Evolutionary conservation across 2,888 invertebrate genomes (phyloP), one percentile per base, ranked within the genome.

Genomic region (Junonia oenone): DNA sequence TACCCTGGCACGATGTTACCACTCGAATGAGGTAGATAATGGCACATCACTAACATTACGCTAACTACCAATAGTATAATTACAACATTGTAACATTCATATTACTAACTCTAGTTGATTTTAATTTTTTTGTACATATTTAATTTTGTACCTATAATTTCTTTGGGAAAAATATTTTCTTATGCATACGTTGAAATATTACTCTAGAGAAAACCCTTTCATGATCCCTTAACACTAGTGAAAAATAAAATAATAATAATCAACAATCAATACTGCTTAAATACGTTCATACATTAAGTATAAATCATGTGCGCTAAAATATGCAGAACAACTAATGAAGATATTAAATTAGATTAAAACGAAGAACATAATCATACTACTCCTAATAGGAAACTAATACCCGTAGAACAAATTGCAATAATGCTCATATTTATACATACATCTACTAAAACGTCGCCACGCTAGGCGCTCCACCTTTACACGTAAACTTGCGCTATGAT

Each of bases 351-450:
- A 75, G 71, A 73, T 72, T 68, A 70, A 82, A 83, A 84, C 81
- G 74, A 80, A 72, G 68, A 78, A 84, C 85, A 82, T 78, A 86
- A 83, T 81, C 77, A 79, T 72, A 73, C 81, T 89, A 89, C 75
- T 78, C 66, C 89, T 90, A 90, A 72, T 90, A 90, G 90, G 90
- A 89, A 90, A 91, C 90, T 88, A 91, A 91, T 91, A 91, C 91
- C 91, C 91, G 91, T 91, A 91, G 76, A 86, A 84, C 80, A 82
- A 83, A 90, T 90, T 90, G 90, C 90, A 75, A 76, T 69, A 71
- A 76, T 71, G 69, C 72, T 69, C 63, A 68, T 64, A 65, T 56
- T 33, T 46, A 14, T 14, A 57, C 9, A 45, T 29, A 56, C 35
- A 8, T 37, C 29, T 47, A 43, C 13, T 40, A 19, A 33, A 22